Evolutionary conservation across 2,113 vertebrate genomes (phyloP).

Genomic region (Aviceda subcristata): DNA sequence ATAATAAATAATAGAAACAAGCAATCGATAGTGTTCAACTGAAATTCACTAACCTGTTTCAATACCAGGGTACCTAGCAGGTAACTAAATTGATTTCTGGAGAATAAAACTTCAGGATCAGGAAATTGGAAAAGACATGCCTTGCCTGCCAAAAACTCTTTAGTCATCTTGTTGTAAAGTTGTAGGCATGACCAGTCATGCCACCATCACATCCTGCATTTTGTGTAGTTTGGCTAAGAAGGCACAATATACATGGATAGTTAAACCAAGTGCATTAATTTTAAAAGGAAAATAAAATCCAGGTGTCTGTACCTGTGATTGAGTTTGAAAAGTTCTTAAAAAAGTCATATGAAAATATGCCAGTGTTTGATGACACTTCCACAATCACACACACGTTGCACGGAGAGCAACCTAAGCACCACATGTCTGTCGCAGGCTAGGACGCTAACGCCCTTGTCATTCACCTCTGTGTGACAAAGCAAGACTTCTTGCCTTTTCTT

Average conservation of each 20-base stretch:
- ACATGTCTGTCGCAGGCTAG: neutral
- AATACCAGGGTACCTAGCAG: neutral
- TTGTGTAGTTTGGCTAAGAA: neutral
- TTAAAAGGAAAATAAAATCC: neutral
- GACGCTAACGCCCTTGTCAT: neutral
- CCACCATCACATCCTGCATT: neutral
- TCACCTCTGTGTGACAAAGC: neutral
- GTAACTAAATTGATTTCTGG: neutral
- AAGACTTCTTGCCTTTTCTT: neutral
- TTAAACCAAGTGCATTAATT: neutral
- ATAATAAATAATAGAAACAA: neutral
- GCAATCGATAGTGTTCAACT: neutral
- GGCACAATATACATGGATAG: neutral
- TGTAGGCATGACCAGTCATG: neutral
- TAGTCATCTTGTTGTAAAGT: neutral
- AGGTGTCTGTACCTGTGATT: neutral
- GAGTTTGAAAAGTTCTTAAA: neutral
- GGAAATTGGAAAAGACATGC: neutral
- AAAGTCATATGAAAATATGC: neutral
- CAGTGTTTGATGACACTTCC: neutral
- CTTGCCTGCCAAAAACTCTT: neutral
- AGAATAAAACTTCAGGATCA: neutral
- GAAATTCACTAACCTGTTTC: neutral
- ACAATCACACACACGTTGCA: neutral
- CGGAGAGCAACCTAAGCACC: neutral